A percentile compares a stretch with the other conserved stretches of the same genome.
Conservation (phyloP, 2,888 invertebrate genomes). For the Trissonchulus sp. region DNA sequence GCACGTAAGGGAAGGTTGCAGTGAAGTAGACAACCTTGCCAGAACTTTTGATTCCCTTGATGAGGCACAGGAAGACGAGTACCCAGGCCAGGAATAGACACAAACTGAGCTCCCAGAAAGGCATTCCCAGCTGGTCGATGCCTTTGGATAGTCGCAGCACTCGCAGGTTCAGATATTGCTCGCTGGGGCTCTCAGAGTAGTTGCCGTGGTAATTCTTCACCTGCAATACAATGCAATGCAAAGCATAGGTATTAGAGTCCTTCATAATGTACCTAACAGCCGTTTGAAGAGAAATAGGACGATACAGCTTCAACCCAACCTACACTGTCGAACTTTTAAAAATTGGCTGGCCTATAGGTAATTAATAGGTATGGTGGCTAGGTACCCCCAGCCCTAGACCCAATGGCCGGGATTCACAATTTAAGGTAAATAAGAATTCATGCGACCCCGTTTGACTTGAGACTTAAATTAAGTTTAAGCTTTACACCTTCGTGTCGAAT, state of each 20-base stretch:
- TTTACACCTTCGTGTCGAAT: no score
- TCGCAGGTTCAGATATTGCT: constrained; percentile 12
- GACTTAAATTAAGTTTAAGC: no score
- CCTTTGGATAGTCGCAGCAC: background rate
- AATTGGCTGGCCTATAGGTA: no score
- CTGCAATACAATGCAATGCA: no score
- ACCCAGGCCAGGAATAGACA: constrained; percentile 21
- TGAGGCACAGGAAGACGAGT: constrained; percentile 28
- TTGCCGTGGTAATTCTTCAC: background rate
- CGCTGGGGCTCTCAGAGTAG: background rate
- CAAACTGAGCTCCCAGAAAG: constrained; percentile 26
- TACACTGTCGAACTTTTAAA: no score
- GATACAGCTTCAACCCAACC: no score
- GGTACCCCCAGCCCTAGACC: no score
- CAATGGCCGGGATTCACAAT: no score
- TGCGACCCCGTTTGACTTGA: no score
- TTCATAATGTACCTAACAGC: background rate
- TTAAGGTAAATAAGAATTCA: no score
- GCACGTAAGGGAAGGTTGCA: constrained; percentile 29
- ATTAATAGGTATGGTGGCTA: no score
- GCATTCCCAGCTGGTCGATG: background rate
- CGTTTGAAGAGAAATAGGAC: background rate
- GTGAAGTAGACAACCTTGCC: constrained; percentile 30
- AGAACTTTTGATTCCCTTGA: constrained; percentile 26
- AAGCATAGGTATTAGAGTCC: background rate